A percentile compares a stretch with the other conserved stretches of the same genome.
Evolutionary conservation across 2,797 vertebrate species (phyloP).

Genomic region (Sebastes cheni): DNA sequence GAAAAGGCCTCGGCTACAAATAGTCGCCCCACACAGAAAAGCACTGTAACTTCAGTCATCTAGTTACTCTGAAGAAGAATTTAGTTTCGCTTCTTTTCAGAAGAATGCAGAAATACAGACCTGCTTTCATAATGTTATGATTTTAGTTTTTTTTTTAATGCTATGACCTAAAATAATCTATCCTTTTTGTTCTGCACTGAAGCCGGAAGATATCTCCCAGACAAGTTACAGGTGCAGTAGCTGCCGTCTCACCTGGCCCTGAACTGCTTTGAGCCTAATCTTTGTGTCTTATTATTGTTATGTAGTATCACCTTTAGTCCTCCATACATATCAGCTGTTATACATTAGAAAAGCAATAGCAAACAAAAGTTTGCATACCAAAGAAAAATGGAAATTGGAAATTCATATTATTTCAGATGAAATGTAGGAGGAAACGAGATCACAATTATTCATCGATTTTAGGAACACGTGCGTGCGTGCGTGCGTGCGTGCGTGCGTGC

Average conservation of each 20-base stretch:
- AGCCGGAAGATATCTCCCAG: background rate
- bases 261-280: background rate
- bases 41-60: background rate
- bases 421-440: background rate
- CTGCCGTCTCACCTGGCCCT: background rate
- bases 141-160: background rate
- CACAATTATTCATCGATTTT: too few relatives aligned
- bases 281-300: background rate
- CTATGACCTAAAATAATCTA: background rate
- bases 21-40: conserved; percentile 3
- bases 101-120: conserved; percentile 10
- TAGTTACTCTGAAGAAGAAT: conserved; percentile 19
- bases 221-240: background rate
- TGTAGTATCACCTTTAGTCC: background rate
- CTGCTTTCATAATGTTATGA: background rate
- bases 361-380: background rate
- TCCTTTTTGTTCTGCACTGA: background rate
- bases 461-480: too few relatives aligned
- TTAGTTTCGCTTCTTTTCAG: conserved; percentile 16
- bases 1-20: conserved; percentile 35
- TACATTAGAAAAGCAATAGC: background rate
- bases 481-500: background rate
- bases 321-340: background rate
- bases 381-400: background rate
- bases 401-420: background rate